Percentiles rank a stretch among this genome's conserved stretches.
Evolutionary conservation across 2,797 vertebrate species (phyloP).

Genomic region (Philypnodon macrostomus): DNA sequence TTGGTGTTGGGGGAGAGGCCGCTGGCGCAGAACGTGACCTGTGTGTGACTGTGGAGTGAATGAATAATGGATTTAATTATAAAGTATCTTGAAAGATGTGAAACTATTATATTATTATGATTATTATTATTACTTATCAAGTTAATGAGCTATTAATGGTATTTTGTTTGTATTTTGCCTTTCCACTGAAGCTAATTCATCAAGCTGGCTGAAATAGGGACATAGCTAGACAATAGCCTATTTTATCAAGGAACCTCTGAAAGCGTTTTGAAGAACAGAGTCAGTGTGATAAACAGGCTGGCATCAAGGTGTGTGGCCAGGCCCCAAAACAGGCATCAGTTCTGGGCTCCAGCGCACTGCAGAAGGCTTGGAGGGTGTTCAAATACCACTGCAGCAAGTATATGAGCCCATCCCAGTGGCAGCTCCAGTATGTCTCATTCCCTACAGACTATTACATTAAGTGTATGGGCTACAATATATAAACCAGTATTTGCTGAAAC

Average conservation of each 20-base stretch:
- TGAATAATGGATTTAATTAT: no score
- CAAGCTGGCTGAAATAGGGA: conserved; percentile 43
- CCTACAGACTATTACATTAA: conserved; percentile 11
- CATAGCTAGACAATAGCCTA: conserved; percentile 27
- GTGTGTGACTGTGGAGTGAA: no score
- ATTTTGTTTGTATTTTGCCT: conserved; percentile 26
- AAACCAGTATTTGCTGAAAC: conserved; percentile 19
- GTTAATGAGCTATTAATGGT: conserved; percentile 31
- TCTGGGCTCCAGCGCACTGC: conserved; percentile 64
- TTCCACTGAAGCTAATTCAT: conserved; percentile 41
- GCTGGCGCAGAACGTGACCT: no score
- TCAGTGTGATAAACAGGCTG: conserved; percentile 35
- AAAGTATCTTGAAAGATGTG: no score
- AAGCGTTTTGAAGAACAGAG: conserved; percentile 9
- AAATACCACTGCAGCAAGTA: conserved; percentile 66
- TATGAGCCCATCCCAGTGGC: conserved; percentile 43
- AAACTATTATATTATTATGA: no score
- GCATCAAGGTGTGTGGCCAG: conserved; percentile 18
- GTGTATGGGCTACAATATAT: conserved; percentile 10
- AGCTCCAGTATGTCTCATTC: conserved; percentile 21
- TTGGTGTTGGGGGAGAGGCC: no score
- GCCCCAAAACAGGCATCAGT: conserved; percentile 44
- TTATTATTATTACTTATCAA: no score
- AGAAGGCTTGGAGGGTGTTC: conserved; percentile 69
- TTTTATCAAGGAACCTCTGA: conserved; percentile 39